Percentiles rank a stretch among this genome's conserved stretches.
Evolutionary conservation across 2,113 vertebrate species (phyloP).

Genomic region (Bombycilla garrulus): DNA sequence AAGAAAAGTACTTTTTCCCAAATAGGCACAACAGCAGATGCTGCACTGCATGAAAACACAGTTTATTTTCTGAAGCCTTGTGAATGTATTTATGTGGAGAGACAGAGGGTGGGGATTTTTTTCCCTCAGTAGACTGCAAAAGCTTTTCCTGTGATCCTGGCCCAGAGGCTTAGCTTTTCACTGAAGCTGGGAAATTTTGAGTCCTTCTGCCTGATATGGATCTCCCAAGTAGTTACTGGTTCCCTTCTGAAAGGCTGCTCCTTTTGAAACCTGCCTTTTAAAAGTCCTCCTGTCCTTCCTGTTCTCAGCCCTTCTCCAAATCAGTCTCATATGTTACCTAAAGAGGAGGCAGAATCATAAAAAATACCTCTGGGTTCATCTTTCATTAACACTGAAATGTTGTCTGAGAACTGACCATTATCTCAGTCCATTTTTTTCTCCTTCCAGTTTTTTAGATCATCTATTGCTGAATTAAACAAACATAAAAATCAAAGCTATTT

Average conservation of each 20-base stretch:
- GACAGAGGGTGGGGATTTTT: background rate
- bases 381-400: background rate
- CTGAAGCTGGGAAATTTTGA: background rate
- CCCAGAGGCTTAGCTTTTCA: background rate
- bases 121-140: background rate
- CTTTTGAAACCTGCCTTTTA: background rate
- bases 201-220: background rate
- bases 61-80: background rate
- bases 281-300: background rate
- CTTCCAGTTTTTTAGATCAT: background rate
- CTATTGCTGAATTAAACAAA: background rate
- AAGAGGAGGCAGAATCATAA: background rate
- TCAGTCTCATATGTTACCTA: background rate
- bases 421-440: background rate
- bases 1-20: background rate
- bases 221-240: background rate
- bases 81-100: background rate
- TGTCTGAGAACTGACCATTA: background rate
- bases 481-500: background rate
- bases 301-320: background rate
- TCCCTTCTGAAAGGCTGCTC: background rate
- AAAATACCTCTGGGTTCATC: background rate
- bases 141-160: background rate
- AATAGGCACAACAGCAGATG: background rate
- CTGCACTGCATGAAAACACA: background rate